A percentile compares a stretch with the other conserved stretches of the same genome.
phyloP scores from a whole-genome alignment of 35 echinoderm and acorn worm genomes.

The Patiria miniata region DNA sequence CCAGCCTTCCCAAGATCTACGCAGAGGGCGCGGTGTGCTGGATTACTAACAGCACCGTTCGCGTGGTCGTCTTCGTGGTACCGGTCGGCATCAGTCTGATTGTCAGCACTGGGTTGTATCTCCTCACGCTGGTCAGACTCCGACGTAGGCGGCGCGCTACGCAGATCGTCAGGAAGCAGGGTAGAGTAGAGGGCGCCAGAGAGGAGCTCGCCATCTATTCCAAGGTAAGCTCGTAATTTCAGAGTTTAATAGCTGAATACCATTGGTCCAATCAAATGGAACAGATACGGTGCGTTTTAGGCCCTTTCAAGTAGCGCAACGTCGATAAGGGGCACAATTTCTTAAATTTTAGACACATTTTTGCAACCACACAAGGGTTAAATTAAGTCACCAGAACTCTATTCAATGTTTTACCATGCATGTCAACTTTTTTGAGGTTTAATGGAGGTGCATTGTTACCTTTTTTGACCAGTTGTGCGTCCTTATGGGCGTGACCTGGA shows the following conservation, averaged over 20 bases:
- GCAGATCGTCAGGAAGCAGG: background rate
- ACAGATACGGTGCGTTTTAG: too few species aligned
- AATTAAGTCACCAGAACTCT: too few species aligned
- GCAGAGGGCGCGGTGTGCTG: background rate
- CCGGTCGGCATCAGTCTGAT: background rate
- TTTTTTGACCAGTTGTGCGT: constrained; percentile 5
- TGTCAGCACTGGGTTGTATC: background rate
- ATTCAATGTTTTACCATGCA: too few species aligned
- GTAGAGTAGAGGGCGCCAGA: background rate
- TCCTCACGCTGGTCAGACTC: constrained; percentile 1
- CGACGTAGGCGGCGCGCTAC: background rate
- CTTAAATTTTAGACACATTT: too few species aligned
- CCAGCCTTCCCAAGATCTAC: background rate
- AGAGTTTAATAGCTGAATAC: too few species aligned
- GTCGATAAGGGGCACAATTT: too few species aligned
- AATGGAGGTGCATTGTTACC: too few species aligned
- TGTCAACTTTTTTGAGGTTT: too few species aligned
- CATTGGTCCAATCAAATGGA: too few species aligned
- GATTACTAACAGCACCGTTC: background rate
- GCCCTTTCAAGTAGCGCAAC: too few species aligned
- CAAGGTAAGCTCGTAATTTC: background rate
- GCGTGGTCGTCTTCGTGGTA: background rate
- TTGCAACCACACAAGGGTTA: too few species aligned
- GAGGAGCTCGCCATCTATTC: background rate
- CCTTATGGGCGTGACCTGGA: constrained; percentile 66